Percentiles rank a stretch among this genome's conserved stretches.
Evolutionary conservation across 2,113 vertebrate species (phyloP).

Genomic region (Pimephales promelas): DNA sequence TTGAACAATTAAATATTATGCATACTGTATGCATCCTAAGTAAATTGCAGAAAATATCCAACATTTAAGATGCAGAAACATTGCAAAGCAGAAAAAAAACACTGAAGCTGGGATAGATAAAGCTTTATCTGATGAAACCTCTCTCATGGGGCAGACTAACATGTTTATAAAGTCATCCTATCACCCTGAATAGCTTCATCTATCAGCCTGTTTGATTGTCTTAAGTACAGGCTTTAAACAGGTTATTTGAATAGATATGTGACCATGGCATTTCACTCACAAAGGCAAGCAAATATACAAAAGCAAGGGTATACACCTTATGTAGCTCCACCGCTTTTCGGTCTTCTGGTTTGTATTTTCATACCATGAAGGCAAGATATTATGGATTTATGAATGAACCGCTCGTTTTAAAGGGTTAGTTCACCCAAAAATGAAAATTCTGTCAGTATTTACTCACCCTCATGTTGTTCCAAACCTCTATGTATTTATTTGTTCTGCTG

Average conservation of each 20-base stretch:
- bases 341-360: too few relatives aligned
- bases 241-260: not conserved
- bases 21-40: not conserved
- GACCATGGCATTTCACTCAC: not conserved
- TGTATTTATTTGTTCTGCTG: too few relatives aligned
- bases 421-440: too few relatives aligned
- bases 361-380: too few relatives aligned
- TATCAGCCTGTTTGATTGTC: not conserved
- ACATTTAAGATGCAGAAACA: not conserved
- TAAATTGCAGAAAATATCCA: not conserved
- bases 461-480: too few relatives aligned
- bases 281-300: constrained; percentile 6
- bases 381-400: too few relatives aligned
- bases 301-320: not conserved
- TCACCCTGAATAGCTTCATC: constrained; percentile 9
- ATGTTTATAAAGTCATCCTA: not conserved
- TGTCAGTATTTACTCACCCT: too few relatives aligned
- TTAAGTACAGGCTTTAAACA: not conserved
- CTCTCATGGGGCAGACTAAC: not conserved
- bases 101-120: not conserved
- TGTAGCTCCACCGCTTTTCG: too few relatives aligned
- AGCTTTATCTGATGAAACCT: not conserved
- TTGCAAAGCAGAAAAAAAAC: not conserved
- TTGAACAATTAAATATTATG: not conserved
- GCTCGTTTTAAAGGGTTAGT: too few relatives aligned